Conservation (phyloP, 2,113 vertebrate species). For the Oncorhynchus keta region DNA sequence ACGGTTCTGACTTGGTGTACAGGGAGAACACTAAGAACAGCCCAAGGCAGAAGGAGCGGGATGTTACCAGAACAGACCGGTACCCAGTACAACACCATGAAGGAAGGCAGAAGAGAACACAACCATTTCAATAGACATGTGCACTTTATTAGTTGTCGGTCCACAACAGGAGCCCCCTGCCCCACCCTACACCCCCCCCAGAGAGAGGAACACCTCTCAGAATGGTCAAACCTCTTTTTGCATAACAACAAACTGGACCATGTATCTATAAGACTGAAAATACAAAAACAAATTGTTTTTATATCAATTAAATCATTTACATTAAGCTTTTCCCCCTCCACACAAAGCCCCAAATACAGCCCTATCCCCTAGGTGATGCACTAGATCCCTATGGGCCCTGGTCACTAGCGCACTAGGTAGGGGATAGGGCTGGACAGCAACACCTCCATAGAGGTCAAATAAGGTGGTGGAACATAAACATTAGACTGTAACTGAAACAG, state of each 20-base stretch:
- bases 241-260: constrained; percentile 77
- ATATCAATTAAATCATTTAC: constrained; percentile 93
- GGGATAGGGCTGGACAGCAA: constrained; percentile 30
- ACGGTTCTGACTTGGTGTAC: too few species aligned
- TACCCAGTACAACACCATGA: too few species aligned
- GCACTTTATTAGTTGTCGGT: constrained; percentile 89
- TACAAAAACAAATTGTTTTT: constrained; percentile 82
- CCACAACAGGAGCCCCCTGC: constrained; percentile 74
- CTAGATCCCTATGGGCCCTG: too few species aligned
- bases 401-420: too few species aligned
- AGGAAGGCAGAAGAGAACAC: too few species aligned
- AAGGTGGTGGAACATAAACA: constrained; percentile 79
- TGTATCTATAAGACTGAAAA: constrained; percentile 88
- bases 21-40: too few species aligned
- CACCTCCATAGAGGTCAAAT: constrained; percentile 88
- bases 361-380: too few species aligned
- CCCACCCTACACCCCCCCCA: constrained; percentile 61
- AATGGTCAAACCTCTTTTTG: constrained; percentile 65
- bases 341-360: constrained; percentile 42
- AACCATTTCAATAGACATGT: constrained; percentile 73
- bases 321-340: constrained; percentile 72
- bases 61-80: too few species aligned
- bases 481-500: constrained; percentile 40
- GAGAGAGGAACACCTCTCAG: constrained; percentile 52
- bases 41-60: too few species aligned